phyloP scores from a whole-genome alignment of 1,140 invertebrate species.

The Lutraria rhynchaena region DNA sequence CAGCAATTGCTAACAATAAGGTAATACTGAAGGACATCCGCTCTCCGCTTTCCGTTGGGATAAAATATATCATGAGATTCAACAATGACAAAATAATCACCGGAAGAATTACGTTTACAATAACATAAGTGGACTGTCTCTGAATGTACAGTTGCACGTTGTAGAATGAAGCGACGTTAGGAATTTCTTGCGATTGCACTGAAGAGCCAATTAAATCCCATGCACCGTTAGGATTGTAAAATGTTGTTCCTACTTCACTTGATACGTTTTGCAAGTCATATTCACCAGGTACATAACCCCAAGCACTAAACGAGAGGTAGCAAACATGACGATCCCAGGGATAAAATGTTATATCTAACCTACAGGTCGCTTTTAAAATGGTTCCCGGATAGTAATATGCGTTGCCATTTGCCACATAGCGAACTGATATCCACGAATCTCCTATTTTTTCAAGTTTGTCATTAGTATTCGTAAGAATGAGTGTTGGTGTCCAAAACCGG shows the following conservation, averaged over 20 bases:
- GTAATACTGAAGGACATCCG: slow-evolving; percentile 85
- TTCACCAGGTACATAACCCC: neutral
- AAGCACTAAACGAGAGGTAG: neutral
- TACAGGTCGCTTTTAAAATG: neutral
- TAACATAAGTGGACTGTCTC: slow-evolving; percentile 78
- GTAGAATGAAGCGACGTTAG: no score
- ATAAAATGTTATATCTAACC: neutral
- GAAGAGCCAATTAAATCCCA: neutral
- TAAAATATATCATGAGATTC: slow-evolving; percentile 84
- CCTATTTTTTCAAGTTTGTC: neutral
- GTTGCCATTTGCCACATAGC: neutral
- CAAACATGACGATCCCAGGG: neutral
- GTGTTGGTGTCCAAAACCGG: slow-evolving; percentile 5
- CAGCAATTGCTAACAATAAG: slow-evolving; percentile 84
- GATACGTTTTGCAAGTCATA: neutral
- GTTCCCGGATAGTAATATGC: neutral
- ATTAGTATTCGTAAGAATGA: neutral
- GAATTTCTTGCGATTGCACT: no score
- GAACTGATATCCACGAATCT: neutral
- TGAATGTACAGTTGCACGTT: slow-evolving; percentile 1
- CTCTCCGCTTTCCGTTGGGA: slow-evolving; percentile 85
- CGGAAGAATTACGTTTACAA: slow-evolving; percentile 84
- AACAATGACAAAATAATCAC: slow-evolving; percentile 84
- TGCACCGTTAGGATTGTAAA: neutral
- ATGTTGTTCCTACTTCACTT: neutral